Conservation (phyloP, 2,797 vertebrate species). For the Myioborus melanocephalus region DNA sequence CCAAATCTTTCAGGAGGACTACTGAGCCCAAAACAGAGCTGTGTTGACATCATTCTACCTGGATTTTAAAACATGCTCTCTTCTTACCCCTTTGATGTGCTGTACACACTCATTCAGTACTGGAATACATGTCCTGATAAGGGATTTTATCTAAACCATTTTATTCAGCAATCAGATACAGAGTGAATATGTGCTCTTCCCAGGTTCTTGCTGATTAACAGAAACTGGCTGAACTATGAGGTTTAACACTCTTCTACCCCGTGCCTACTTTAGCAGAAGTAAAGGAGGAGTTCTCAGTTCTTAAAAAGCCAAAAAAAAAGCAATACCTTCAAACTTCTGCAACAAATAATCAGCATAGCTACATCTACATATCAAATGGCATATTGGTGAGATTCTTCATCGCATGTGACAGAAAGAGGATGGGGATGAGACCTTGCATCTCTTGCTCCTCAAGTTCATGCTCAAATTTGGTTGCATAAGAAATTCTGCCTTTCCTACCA, state of each 20-base stretch:
- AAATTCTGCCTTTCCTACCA: background rate
- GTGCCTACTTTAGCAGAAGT: background rate
- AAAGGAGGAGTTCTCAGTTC: background rate
- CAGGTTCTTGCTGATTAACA: background rate
- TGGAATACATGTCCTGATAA: background rate
- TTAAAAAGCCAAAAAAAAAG: background rate
- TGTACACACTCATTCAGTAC: background rate
- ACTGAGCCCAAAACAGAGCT: background rate
- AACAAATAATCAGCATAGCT: background rate
- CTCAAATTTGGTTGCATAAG: background rate
- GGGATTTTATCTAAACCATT: background rate
- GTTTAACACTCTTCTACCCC: background rate
- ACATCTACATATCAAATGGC: background rate
- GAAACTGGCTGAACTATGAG: background rate
- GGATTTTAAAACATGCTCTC: background rate
- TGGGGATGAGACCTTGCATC: background rate
- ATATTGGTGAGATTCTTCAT: background rate
- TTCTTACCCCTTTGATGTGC: background rate
- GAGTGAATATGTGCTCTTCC: background rate
- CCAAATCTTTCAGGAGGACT: background rate
- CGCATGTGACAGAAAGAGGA: background rate
- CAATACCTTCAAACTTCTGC: background rate
- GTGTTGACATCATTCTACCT: background rate
- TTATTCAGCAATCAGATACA: background rate
- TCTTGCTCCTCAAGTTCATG: background rate